Base-by-base conservation (phyloP, 1,140 invertebrate genomes). In the Anoplophora glabripennis region DNA sequence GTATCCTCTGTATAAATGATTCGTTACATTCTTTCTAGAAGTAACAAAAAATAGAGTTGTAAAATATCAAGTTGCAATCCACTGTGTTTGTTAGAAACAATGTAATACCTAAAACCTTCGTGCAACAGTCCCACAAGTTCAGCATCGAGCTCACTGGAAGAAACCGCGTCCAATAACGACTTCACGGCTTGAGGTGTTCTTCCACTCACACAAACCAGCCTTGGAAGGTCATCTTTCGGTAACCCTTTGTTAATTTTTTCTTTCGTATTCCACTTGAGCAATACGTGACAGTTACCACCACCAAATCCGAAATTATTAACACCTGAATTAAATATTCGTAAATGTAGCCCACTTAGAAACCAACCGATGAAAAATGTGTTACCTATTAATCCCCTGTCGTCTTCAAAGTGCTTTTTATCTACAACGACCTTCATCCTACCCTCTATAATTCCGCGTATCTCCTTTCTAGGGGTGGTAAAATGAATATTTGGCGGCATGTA, bases 401-500 rank as follows among this genome's bases (percentile, higher is more conserved):
- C 21, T 28, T 28, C 21, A 28, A 28, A 28, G 3, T 2, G 21
- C 5, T 28, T 28, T 28, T 28, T 28, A 28, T 28, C 21, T 28
- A 28, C 21, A 28, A 28, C 2, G 88, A 53, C 85, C 68, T 85
- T 77, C 11, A 94, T 76, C 18, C 83, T 76, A 0, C 88, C 89
- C 59, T 90, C 83, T 7, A 77, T 68, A 1, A 94, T 76, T 1
- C 85, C 84, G 10, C 82, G 75, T 41, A 94, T 89, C 35, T 88
- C 83, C 17, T 85, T 79, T 65, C 90, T 89, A 9, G 90, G 84
- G 1, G 74, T 78, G 4, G 81, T 78, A 74, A 82, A 93, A 75
- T 94, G 85, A 12, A 95, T 79, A 71, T 94, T 94, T 3, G 89
- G 86, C 11, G 90, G 85, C 63, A 95, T 84, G 3, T 80, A 76